These are phyloP conservation scores for Acyrthosiphon pisum DNA, from an alignment of 1,140 invertebrate species.

Conservation along the genomic window DNA sequence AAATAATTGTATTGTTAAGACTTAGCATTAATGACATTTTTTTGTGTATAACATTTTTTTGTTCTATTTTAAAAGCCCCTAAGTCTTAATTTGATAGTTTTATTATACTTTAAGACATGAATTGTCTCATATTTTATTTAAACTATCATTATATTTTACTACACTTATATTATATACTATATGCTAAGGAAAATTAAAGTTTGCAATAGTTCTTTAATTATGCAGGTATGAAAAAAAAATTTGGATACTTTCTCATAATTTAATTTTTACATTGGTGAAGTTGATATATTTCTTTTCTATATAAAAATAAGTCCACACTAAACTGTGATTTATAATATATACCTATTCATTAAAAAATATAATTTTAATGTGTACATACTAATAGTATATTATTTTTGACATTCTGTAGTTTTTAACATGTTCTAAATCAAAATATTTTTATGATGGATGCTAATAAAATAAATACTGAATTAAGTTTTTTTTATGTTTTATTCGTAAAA, in stretches of 20 bases:
- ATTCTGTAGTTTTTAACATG: background rate
- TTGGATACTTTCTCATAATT: background rate
- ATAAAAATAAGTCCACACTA: background rate
- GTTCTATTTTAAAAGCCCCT: background rate
- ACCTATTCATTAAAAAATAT: background rate
- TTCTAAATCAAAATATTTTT: conserved; percentile 13
- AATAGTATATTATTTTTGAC: background rate
- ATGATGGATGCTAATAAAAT: background rate
- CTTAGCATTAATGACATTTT: background rate
- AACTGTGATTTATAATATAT: conserved; percentile 36
- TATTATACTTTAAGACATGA: background rate
- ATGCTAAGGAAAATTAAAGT: background rate
- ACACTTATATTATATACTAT: background rate
- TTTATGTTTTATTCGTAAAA: conserved; percentile 30
- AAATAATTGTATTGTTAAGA: background rate
- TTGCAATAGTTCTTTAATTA: background rate
- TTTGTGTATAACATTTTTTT: background rate
- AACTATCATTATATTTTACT: background rate
- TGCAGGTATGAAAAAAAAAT: background rate
- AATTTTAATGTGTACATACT: background rate
- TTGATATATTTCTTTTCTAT: background rate
- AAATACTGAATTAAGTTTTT: background rate
- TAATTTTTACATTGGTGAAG: background rate
- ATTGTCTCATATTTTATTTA: background rate
- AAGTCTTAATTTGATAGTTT: background rate